Evolutionary conservation across 35 echinoderm and acorn worm genomes (phyloP), one percentile per base, ranked within the genome.

Genomic region (Patiria miniata): DNA sequence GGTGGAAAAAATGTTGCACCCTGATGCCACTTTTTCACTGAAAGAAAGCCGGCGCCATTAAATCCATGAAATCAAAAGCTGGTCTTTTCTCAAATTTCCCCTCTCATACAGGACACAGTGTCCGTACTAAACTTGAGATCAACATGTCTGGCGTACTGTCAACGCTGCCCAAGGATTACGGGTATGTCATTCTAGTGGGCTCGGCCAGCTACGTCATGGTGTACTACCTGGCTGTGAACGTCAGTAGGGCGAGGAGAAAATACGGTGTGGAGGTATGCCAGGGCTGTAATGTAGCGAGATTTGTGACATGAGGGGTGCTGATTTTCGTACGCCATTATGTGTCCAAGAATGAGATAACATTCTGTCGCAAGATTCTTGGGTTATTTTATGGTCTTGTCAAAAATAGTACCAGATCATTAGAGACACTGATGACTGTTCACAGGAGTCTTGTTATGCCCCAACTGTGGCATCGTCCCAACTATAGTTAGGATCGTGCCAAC

Each of bases 131-230:
- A n/a, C n/a, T n/a, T n/a, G n/a, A n/a, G n/a, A n/a, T n/a, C n/a
- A 68, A 0, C 65, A 73, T 32, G 65, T 32, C 34, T 26, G 7
- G 65, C 29, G 89, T 83, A 10, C 17, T 86, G 39, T 84, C 83
- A 55, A 68, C 39, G 4, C 69, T 91, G 6, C 83, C 89, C 18
- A 56, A 84, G 26, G 89, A 91, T 28, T 91, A 80, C 61, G 89
- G 89, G 12, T 91, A 84, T 65, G 89, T 91, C 50, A 40, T 91
- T 7, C 81, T 85, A 21, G 85, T 83, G 42, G 89, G 57, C 26
- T 51, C 85, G 16, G 82, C 89, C 39, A 86, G 89, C 42, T 84
- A 34, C 17, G 21, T 85, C 32, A 85, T 91, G 82, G 10, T 91
- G 18, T 37, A 1, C 26, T 86, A 85, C 15, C 37, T 85, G 8